Base-by-base conservation (phyloP, 2,797 vertebrate species). In the Hyperoplus immaculatus region DNA sequence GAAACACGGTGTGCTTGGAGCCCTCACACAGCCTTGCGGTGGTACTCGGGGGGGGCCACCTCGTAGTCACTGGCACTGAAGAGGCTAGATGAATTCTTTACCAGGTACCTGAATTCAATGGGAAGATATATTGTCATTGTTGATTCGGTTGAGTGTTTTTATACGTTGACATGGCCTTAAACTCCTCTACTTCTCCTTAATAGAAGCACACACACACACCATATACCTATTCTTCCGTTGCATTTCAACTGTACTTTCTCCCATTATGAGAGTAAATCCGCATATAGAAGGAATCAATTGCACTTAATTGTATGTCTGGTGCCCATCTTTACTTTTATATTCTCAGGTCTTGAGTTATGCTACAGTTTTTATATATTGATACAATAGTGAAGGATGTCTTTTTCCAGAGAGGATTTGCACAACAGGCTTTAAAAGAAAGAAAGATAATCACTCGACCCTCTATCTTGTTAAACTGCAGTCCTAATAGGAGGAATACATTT, bases 41-140 rank as follows among this genome's bases (percentile, higher is more conserved):
- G 98, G 75, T 99, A 99, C 90, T 99, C 97, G 0, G 98, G 97
- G 16, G 98, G 97, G 0, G 97, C 97, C 3, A 99, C 98, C 88
- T 99, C 98, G 0, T 99, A 99, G 90, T 99, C 97, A 4, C 93
- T 96, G 93, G 97, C 96, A 56, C 93, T 98, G 69, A 99, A 97
- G 72, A 99, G 79, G 0, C 95, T 92, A 0, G 96, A 95, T 16
- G 96, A 96, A 71, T 99, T 98, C 95, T 99, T 99, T 0, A 97
- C 97, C 90, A 99, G 93, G 80, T 99, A 99, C 87, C 97, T 99
- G 69, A 1, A 72, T 71, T 51, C 72, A 6, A 57, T 3, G 54
- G 46, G 62, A 51, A 50, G 29, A 63, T 0, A 13, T 29, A 29
- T 2, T 9, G 47, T 83, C 47, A 83, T 4, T 21, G 13, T 53